Conservation (phyloP, 2,113 vertebrate genomes). For the Nerophis lumbriciformis region DNA sequence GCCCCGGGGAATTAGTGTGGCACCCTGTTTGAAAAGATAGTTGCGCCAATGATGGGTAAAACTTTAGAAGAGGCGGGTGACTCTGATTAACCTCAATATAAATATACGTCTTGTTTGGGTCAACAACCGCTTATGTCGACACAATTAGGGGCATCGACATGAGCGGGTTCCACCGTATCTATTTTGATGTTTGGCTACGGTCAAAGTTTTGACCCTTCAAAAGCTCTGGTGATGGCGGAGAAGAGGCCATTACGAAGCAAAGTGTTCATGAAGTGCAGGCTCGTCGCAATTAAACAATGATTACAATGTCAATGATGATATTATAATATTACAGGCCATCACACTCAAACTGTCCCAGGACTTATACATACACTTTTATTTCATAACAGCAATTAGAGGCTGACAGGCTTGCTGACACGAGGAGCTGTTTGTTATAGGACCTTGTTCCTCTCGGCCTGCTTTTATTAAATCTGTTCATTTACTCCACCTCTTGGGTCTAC, state of each 20-base stretch:
- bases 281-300: conserved; percentile 55
- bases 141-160: too few relatives aligned
- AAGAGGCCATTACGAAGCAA: conserved; percentile 38
- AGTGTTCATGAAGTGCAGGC: conserved; percentile 33
- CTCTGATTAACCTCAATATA: too few relatives aligned
- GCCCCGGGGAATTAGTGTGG: too few relatives aligned
- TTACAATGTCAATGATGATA: conserved; percentile 47
- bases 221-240: not conserved
- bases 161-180: too few relatives aligned
- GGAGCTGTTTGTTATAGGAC: too few relatives aligned
- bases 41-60: too few relatives aligned
- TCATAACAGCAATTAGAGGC: conserved; percentile 48
- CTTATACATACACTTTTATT: conserved; percentile 37
- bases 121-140: too few relatives aligned
- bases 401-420: conserved; percentile 25
- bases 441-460: conserved; percentile 23
- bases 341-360: conserved; percentile 24
- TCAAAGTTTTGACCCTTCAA: too few relatives aligned
- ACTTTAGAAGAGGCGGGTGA: too few relatives aligned
- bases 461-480: conserved; percentile 15
- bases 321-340: conserved; percentile 39
- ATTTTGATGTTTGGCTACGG: too few relatives aligned
- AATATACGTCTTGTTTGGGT: too few relatives aligned
- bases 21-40: too few relatives aligned
- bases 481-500: conserved; percentile 12